Evolutionary conservation across 2,888 invertebrate genomes (phyloP).

Genomic region (Heliconius ethilla): DNA sequence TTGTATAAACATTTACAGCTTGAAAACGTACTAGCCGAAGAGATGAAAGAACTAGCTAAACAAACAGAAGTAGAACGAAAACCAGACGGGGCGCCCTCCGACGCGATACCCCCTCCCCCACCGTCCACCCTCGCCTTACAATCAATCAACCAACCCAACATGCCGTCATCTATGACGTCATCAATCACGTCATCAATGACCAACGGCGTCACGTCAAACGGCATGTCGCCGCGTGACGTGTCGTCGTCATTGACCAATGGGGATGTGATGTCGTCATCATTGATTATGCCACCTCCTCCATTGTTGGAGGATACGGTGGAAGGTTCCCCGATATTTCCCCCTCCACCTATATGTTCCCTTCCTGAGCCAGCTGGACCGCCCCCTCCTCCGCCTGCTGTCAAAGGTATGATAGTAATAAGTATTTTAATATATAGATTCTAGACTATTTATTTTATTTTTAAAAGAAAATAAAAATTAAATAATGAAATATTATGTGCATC

Average conservation of each 20-base stretch:
- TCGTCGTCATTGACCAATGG: conserved; percentile 46
- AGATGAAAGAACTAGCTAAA: conserved; percentile 72
- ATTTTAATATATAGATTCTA: not conserved
- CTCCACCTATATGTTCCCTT: conserved; percentile 82
- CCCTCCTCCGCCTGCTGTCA: conserved; percentile 83
- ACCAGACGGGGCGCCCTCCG: conserved; percentile 76
- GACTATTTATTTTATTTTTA: no score
- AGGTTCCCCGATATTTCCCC: conserved; percentile 61
- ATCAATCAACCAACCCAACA: conserved; percentile 57
- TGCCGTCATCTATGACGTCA: conserved; percentile 56
- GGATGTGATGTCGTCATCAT: conserved; percentile 55
- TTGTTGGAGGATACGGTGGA: conserved; percentile 51
- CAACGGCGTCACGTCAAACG: conserved; percentile 47
- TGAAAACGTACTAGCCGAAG: conserved; percentile 74
- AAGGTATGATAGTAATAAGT: conserved; percentile 57
- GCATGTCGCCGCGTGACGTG: conserved; percentile 48
- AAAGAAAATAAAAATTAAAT: not conserved
- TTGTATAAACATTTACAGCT: conserved; percentile 54
- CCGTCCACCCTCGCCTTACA: conserved; percentile 63
- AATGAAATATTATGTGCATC: not conserved
- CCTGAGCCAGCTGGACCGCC: conserved; percentile 88
- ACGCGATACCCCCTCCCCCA: conserved; percentile 69
- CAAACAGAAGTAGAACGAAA: conserved; percentile 71
- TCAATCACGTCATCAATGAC: conserved; percentile 45
- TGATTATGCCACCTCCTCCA: conserved; percentile 66